Evolutionary conservation across 1,140 invertebrate species (phyloP).

Genomic region (Drosophila funebris): DNA sequence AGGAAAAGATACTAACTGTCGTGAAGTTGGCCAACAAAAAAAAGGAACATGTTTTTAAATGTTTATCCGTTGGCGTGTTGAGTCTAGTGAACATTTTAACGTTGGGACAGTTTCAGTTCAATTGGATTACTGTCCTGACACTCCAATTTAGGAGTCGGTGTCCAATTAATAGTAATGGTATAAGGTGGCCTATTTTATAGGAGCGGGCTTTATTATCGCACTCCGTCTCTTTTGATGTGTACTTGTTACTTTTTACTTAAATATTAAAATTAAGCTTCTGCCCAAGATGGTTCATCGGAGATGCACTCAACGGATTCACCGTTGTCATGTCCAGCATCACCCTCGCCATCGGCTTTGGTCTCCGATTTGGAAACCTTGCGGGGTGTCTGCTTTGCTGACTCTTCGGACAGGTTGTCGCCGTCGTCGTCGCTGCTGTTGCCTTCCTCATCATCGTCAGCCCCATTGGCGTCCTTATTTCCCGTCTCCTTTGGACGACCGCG

Average conservation of each 20-base stretch:
- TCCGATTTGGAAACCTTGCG: slow-evolving; percentile 2
- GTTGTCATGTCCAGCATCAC: slow-evolving; percentile 17
- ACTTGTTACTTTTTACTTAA: neutral
- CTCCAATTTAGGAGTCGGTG: neutral
- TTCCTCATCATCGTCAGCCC: neutral
- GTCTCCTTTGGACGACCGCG: neutral
- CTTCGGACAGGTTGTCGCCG: neutral
- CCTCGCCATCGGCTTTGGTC: neutral
- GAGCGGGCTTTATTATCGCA: neutral
- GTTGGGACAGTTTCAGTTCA: neutral
- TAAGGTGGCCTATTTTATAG: neutral
- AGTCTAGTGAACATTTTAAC: neutral
- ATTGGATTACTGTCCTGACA: neutral
- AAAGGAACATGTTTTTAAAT: no score
- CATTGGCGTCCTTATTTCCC: neutral
- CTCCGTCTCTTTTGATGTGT: neutral
- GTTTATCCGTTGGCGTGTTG: neutral
- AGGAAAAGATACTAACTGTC: no score
- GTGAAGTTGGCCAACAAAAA: no score
- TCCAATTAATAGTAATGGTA: neutral
- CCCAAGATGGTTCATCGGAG: slow-evolving; percentile 40
- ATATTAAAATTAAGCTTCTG: neutral
- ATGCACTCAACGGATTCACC: slow-evolving; percentile 31
- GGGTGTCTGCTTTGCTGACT: neutral
- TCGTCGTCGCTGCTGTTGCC: neutral